Evolutionary conservation across 2,113 vertebrate genomes (phyloP).

Genomic region (Petrocephalus microphthalmus): DNA sequence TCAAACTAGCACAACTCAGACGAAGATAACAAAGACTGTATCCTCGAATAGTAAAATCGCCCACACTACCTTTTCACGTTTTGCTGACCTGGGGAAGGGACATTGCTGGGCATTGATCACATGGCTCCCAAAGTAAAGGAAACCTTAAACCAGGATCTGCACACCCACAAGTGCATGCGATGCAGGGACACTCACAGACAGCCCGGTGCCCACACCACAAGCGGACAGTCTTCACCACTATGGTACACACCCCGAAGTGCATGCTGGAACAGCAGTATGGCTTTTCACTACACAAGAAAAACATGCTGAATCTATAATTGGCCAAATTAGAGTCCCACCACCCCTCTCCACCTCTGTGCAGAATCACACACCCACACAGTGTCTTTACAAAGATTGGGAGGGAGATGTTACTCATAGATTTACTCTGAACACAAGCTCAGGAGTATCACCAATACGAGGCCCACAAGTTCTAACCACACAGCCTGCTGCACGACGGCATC

Average conservation of each 20-base stretch:
- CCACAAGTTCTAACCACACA: background rate
- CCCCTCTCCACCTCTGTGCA: background rate
- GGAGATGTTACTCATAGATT: background rate
- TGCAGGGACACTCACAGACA: conserved; percentile 21
- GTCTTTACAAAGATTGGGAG: background rate
- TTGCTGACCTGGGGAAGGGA: conserved; percentile 41
- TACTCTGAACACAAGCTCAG: background rate
- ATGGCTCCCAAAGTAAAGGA: conserved; percentile 57
- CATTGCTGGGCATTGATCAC: conserved; percentile 41
- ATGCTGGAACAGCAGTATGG: background rate
- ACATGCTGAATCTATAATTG: background rate
- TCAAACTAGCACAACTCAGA: background rate
- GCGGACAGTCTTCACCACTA: background rate
- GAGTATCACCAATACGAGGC: background rate
- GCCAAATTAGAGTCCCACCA: background rate
- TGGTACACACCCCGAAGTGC: background rate
- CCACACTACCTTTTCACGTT: conserved; percentile 45
- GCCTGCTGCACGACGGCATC: background rate
- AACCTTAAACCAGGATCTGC: conserved; percentile 66
- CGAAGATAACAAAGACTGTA: background rate
- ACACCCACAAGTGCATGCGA: conserved; percentile 61
- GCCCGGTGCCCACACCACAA: conserved; percentile 5
- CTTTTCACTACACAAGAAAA: background rate
- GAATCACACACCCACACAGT: background rate
- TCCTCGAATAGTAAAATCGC: background rate